Conservation (phyloP, 2,888 invertebrate species). For the Ischnura elegans region DNA sequence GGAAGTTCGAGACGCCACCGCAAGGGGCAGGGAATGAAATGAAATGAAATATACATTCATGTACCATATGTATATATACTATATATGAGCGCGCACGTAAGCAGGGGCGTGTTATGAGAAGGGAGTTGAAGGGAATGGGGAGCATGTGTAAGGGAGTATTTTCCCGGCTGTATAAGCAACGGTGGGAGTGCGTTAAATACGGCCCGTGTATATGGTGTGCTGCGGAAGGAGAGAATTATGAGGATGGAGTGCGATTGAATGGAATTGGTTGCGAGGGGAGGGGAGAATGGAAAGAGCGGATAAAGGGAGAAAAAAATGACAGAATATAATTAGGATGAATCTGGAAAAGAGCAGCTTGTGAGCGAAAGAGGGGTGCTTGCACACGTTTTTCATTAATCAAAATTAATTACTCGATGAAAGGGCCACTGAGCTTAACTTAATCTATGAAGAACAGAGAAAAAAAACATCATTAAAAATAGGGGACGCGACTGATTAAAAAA, state of each 20-base stretch:
- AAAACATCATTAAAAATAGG: background rate
- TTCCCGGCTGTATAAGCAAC: background rate
- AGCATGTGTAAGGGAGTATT: background rate
- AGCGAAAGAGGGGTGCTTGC: background rate
- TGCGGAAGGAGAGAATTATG: background rate
- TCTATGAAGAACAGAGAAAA: background rate
- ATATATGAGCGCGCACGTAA: background rate
- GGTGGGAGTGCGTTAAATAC: background rate
- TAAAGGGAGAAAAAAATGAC: background rate
- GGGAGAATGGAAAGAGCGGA: background rate
- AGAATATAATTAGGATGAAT: background rate
- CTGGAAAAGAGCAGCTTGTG: background rate
- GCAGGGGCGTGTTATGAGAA: background rate
- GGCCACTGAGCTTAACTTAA: background rate
- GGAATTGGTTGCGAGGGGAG: background rate
- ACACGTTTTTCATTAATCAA: background rate
- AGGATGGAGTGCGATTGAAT: background rate
- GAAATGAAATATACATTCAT: conserved; percentile 9
- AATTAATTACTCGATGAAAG: background rate
- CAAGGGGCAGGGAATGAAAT: conserved; percentile 8
- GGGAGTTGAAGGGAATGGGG: background rate
- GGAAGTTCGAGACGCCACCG: background rate
- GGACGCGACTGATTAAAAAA: too few species aligned
- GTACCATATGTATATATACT: background rate
- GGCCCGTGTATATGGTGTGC: background rate